Evolutionary conservation across 2,888 invertebrate species (phyloP).

Genomic region (Elegia similella): DNA sequence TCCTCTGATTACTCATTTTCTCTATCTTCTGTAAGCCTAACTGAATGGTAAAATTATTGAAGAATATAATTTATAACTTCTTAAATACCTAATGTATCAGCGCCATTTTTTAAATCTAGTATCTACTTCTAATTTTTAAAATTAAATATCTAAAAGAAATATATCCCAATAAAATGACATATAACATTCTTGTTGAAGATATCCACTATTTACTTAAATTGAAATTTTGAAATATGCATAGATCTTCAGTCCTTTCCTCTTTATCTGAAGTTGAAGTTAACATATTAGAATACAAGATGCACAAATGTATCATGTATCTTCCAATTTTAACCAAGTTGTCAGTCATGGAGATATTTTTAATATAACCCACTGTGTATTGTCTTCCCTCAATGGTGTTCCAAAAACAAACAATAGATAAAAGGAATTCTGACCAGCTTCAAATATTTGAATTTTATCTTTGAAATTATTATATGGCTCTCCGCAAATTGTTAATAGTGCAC

Average conservation of each 20-base stretch:
- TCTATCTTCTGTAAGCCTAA: slow-evolving; percentile 31
- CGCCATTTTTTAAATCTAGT: slow-evolving; percentile 6
- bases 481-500: slow-evolving; percentile 65
- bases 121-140: slow-evolving; percentile 16
- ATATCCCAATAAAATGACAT: slow-evolving; percentile 21
- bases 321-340: slow-evolving; percentile 37
- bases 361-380: slow-evolving; percentile 42
- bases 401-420: slow-evolving; percentile 30
- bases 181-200: slow-evolving; percentile 24
- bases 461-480: slow-evolving; percentile 54
- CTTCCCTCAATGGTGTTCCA: slow-evolving; percentile 57
- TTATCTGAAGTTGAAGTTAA: slow-evolving; percentile 2
- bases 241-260: background rate
- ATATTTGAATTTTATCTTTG: slow-evolving; percentile 32
- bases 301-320: slow-evolving; percentile 48
- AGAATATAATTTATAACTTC: background rate
- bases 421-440: slow-evolving; percentile 25
- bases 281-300: slow-evolving; percentile 32
- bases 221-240: background rate
- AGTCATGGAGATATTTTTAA: slow-evolving; percentile 31
- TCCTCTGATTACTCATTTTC: background rate
- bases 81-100: background rate
- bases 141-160: slow-evolving; percentile 20
- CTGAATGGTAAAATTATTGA: slow-evolving; percentile 43
- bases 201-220: slow-evolving; percentile 19